phyloP scores from a whole-genome alignment of 2,888 invertebrate genomes.

The Linnaemya tessellans region DNA sequence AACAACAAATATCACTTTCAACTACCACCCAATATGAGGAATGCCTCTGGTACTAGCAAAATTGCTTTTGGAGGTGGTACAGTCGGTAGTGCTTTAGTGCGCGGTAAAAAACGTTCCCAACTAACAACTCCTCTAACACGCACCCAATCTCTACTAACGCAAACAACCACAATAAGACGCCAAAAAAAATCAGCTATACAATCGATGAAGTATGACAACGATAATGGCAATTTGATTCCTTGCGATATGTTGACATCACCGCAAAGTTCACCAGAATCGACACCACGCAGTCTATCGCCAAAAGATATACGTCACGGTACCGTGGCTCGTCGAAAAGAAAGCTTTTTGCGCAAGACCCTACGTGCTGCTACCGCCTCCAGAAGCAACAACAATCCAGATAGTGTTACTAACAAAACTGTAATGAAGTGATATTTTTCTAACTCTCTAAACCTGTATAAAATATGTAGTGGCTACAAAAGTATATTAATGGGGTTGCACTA shows the following conservation, averaged over 20 bases:
- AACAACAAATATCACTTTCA: slow-evolving; percentile 77
- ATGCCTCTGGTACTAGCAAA: slow-evolving; percentile 53
- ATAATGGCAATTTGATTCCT: slow-evolving; percentile 71
- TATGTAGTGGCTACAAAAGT: neutral
- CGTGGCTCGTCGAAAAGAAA: slow-evolving; percentile 80
- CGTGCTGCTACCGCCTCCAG: slow-evolving; percentile 81
- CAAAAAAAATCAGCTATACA: slow-evolving; percentile 76
- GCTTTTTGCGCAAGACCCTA: slow-evolving; percentile 84
- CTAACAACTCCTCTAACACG: slow-evolving; percentile 77
- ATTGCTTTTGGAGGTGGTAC: slow-evolving; percentile 76
- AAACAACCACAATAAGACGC: slow-evolving; percentile 68
- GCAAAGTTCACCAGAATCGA: slow-evolving; percentile 64
- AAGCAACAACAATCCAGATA: slow-evolving; percentile 75
- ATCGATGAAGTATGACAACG: slow-evolving; percentile 70
- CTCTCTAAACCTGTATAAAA: slow-evolving; percentile 2
- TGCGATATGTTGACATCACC: slow-evolving; percentile 65
- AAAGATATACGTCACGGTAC: slow-evolving; percentile 62
- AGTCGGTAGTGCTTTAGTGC: slow-evolving; percentile 78
- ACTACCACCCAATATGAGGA: slow-evolving; percentile 64
- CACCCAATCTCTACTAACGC: slow-evolving; percentile 78
- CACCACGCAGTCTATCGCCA: slow-evolving; percentile 54
- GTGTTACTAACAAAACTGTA: slow-evolving; percentile 76
- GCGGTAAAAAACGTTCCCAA: slow-evolving; percentile 80
- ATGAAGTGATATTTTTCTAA: slow-evolving; percentile 68
- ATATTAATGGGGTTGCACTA: neutral